Conservation (phyloP, 1,140 invertebrate genomes). For the Aphidius gifuensis region DNA sequence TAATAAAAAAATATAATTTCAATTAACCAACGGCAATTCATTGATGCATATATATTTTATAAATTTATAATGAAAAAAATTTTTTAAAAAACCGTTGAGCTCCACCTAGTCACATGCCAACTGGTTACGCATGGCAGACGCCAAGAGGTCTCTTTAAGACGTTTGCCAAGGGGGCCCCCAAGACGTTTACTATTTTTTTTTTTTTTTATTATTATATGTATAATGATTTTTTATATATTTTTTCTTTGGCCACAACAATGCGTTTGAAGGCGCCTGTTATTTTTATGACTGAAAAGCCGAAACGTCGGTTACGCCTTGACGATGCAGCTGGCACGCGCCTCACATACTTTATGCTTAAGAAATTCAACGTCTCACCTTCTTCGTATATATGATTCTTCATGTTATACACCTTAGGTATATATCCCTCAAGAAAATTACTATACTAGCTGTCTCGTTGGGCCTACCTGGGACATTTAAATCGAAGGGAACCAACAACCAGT, state of each 20-base stretch:
- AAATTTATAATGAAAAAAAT: too few relatives aligned
- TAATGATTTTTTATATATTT: too few relatives aligned
- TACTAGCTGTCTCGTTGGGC: background rate
- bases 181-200: conserved; percentile 40
- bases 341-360: conserved; percentile 13
- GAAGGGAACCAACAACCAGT: conserved; percentile 34
- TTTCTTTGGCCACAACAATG: conserved; percentile 38
- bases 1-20: too few relatives aligned
- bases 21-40: background rate
- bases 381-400: conserved; percentile 19
- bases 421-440: too few relatives aligned
- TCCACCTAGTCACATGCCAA: conserved; percentile 38
- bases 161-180: conserved; percentile 41
- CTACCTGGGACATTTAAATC: conserved; percentile 53
- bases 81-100: conserved; percentile 34
- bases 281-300: conserved; percentile 41
- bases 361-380: conserved; percentile 12
- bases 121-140: conserved; percentile 27
- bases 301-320: conserved; percentile 54
- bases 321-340: conserved; percentile 55
- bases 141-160: conserved; percentile 42
- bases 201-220: background rate
- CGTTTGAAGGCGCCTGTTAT: conserved; percentile 27
- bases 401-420: background rate
- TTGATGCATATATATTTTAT: too few relatives aligned